Conservation (phyloP, 2,888 invertebrate genomes). For the Zygaena filipendulae region DNA sequence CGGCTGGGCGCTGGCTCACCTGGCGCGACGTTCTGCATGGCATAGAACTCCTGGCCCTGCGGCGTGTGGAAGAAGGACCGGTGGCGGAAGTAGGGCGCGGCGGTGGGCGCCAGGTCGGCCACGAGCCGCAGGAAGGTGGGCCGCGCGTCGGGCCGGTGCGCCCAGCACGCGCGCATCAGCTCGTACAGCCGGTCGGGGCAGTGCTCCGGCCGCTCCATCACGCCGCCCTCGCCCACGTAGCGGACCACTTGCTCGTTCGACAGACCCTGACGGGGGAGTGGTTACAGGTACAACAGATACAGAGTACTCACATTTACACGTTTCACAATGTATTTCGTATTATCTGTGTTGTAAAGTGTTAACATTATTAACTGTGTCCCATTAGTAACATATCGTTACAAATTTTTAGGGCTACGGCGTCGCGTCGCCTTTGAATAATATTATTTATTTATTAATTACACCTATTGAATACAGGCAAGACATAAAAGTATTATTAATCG, state of each 20-base stretch:
- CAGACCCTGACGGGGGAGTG: slow-evolving; percentile 76
- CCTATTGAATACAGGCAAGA: too few species aligned
- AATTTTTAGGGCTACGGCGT: too few species aligned
- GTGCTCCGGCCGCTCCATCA: slow-evolving; percentile 95
- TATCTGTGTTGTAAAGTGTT: too few species aligned
- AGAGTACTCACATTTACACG: neutral
- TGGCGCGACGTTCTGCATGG: slow-evolving; percentile 37
- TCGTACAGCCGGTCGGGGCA: slow-evolving; percentile 93
- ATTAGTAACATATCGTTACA: too few species aligned
- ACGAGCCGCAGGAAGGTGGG: slow-evolving; percentile 90
- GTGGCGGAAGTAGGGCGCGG: slow-evolving; percentile 70
- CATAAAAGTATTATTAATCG: too few species aligned
- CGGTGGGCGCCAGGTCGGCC: slow-evolving; percentile 74
- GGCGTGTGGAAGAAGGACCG: slow-evolving; percentile 73
- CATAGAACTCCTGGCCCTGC: slow-evolving; percentile 67
- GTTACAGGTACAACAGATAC: too few species aligned
- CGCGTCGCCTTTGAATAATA: too few species aligned
- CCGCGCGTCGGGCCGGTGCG: slow-evolving; percentile 79
- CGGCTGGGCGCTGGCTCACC: too few species aligned
- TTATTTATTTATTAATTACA: too few species aligned
- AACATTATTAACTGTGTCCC: too few species aligned
- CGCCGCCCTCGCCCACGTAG: slow-evolving; percentile 90
- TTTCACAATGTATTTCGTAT: neutral
- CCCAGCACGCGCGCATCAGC: slow-evolving; percentile 95
- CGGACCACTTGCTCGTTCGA: slow-evolving; percentile 93